phyloP scores from a whole-genome alignment of 1,140 invertebrate genomes.

The Eumaeus atala region DNA sequence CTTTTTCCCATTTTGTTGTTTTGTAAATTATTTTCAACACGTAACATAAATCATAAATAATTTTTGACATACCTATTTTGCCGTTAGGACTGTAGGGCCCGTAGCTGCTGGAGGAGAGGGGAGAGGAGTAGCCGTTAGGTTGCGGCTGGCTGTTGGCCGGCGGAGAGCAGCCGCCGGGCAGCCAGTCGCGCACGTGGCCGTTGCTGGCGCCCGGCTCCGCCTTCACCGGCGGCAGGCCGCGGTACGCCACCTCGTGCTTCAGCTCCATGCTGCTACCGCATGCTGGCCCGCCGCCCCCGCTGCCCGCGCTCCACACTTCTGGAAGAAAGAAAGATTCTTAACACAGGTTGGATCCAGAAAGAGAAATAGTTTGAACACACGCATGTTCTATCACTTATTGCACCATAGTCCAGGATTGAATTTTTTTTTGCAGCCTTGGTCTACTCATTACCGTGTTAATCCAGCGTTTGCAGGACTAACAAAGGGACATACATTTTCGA shows the following conservation, averaged over 20 bases:
- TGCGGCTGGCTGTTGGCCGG: constrained; percentile 67
- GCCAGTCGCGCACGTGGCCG: constrained; percentile 88
- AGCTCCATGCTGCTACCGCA: constrained; percentile 68
- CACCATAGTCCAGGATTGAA: no score
- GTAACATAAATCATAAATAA: no score
- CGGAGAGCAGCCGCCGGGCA: constrained; percentile 78
- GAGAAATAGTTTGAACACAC: no score
- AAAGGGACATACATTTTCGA: no score
- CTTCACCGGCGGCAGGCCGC: constrained; percentile 63
- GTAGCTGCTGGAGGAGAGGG: constrained; percentile 87
- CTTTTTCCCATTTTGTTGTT: no score
- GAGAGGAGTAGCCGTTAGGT: constrained; percentile 87
- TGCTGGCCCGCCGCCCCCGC: constrained; percentile 62
- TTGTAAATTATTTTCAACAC: no score
- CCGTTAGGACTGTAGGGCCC: constrained; percentile 90
- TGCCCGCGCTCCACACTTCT: constrained; percentile 70
- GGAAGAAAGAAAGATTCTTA: no score
- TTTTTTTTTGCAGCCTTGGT: no score
- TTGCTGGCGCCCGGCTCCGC: constrained; percentile 76
- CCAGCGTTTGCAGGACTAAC: no score
- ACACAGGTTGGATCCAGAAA: no score
- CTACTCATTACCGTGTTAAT: no score
- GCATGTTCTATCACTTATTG: no score
- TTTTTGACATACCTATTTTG: constrained; percentile 85
- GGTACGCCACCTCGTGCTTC: constrained; percentile 68